These are phyloP conservation scores for Sepiola atlantica DNA, from an alignment of 2,888 invertebrate genomes.

Conservation along the genomic window DNA sequence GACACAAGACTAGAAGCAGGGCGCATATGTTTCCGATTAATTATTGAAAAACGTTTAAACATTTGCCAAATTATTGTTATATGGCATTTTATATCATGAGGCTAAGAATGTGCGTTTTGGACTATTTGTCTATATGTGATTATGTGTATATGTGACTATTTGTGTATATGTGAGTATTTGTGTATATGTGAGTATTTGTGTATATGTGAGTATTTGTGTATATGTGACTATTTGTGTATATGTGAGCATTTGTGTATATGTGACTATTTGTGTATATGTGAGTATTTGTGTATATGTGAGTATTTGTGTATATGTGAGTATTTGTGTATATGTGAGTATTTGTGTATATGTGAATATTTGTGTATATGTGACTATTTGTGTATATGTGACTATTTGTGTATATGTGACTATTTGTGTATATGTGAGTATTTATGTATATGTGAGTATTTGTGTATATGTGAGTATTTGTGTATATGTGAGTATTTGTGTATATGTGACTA, in stretches of 20 bases:
- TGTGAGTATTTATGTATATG: not conserved
- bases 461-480: not conserved
- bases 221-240: too few species aligned
- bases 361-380: too few species aligned
- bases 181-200: not conserved
- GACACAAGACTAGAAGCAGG: too few species aligned
- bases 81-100: too few species aligned
- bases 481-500: too few species aligned
- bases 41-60: too few species aligned
- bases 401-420: not conserved
- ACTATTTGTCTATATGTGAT: too few species aligned
- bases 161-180: not conserved
- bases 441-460: not conserved
- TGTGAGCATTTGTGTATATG: too few species aligned
- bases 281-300: not conserved
- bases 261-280: not conserved
- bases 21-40: too few species aligned
- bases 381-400: too few species aligned
- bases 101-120: too few species aligned
- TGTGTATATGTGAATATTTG: not conserved
- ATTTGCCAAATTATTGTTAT: too few species aligned
- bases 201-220: not conserved
- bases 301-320: not conserved
- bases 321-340: not conserved
- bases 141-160: not conserved